These are phyloP conservation scores for Latrodectus hesperus DNA, from an alignment of 2,888 invertebrate genomes.

Conservation along the genomic window DNA sequence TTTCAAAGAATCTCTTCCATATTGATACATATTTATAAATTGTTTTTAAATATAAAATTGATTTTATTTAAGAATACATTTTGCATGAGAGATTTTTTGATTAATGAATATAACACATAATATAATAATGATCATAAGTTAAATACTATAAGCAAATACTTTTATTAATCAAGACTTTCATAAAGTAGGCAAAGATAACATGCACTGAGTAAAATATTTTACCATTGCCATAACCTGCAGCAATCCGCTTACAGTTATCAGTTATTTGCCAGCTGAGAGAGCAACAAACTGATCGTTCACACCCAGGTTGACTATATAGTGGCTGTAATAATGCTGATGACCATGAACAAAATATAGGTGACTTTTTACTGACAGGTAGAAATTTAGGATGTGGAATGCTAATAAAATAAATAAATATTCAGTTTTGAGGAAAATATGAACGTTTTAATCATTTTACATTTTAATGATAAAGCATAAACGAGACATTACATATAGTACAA, in stretches of 20 bases:
- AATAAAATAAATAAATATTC: no score
- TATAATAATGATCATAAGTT: no score
- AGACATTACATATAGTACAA: no score
- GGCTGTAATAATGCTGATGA: slow-evolving; percentile 74
- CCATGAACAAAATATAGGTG: slow-evolving; percentile 74
- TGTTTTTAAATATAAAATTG: neutral
- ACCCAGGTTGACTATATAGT: slow-evolving; percentile 18
- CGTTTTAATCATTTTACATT: no score
- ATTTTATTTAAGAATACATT: neutral
- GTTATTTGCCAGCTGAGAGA: slow-evolving; percentile 44
- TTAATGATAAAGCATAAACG: no score
- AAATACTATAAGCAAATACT: no score
- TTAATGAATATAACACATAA: neutral
- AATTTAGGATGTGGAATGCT: slow-evolving; percentile 71
- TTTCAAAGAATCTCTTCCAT: no score
- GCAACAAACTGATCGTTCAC: slow-evolving; percentile 23
- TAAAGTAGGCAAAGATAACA: no score
- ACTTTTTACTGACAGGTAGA: slow-evolving; percentile 72
- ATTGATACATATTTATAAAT: neutral
- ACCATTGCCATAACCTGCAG: slow-evolving; percentile 69
- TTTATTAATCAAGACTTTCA: no score
- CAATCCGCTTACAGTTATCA: slow-evolving; percentile 32
- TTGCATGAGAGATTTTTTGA: neutral
- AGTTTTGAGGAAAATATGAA: no score
- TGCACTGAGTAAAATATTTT: neutral